Percentiles rank a stretch among this genome's conserved stretches.
Conservation (phyloP, 2,888 invertebrate species). For the Stenichneumon culpator region DNA sequence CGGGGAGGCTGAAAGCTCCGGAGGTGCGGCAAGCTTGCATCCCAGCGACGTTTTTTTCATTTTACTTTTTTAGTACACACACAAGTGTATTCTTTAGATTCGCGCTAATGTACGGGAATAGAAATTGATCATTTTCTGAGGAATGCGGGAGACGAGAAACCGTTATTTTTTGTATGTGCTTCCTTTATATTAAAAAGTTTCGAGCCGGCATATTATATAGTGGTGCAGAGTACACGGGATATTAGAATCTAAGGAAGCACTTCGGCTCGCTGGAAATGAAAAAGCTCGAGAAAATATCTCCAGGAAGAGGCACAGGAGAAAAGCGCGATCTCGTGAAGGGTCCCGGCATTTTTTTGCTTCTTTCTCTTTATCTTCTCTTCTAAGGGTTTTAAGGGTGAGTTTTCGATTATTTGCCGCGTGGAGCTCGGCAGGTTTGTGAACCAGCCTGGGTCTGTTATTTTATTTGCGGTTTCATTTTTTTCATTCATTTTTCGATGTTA, state of each 20-base stretch:
- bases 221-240: background rate
- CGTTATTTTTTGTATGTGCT: constrained; percentile 51
- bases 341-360: background rate
- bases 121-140: constrained; percentile 11
- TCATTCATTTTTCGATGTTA: no score
- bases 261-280: constrained; percentile 12
- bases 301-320: background rate
- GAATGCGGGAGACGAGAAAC: background rate
- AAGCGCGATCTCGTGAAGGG: background rate
- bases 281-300: constrained; percentile 33
- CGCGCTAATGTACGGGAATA: background rate
- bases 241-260: background rate
- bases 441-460: no score
- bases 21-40: constrained; percentile 11
- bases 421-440: no score
- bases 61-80: background rate
- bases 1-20: constrained; percentile 12
- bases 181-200: constrained; percentile 64
- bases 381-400: background rate
- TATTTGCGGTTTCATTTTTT: no score
- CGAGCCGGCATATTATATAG: background rate
- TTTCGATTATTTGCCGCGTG: background rate
- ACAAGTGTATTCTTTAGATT: background rate
- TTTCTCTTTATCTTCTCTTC: background rate
- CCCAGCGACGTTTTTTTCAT: background rate